Base-by-base conservation (phyloP, 2,797 vertebrate genomes). In the Notolepis coatsorum region DNA sequence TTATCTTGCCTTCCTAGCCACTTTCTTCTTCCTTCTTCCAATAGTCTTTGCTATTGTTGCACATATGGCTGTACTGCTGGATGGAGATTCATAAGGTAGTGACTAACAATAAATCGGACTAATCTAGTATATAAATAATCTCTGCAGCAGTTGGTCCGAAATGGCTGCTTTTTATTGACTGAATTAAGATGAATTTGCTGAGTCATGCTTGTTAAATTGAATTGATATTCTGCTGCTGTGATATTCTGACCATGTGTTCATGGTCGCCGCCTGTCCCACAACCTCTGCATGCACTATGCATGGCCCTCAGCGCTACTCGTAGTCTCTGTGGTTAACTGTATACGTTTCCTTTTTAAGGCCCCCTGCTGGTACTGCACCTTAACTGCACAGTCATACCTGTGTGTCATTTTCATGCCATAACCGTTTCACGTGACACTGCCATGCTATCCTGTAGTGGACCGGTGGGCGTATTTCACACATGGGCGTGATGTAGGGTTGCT, bases 121-220 rank as follows among this genome's bases (percentile, higher is more conserved):
- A 9, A 27, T 33, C 50, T 21, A 51, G 7, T 15, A 53, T 28
- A 43, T 38, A 30, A 46, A 8, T 51, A 39, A 55, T 39, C 17
- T 61, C 15, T 20, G 39, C 10, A 35, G n/a, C 0, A 10, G 17
- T 3, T 3, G 55, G 30, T 66, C 42, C 41, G 45, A 35, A 35
- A 35, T 3, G 7, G 12, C 28, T 4, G 2, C 7, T 0, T 0
- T 23, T 45, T 33, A 5, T 9, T 71, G 47, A 33, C 0, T 63
- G 7, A 48, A 20, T 25, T 13, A 25, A 28, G 17, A 17, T 15
- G 4, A 71, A 66, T 30, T 7, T 0, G 61, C 61, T 25, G 42
- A 76, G 30, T 73, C 67, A 79, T 31, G 18, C 12, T 57, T 15
- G 46, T 45, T 21, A 27, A 23, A 2, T 1, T n/a, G 8, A 64